Conservation (phyloP, 1,140 invertebrate species). For the Drosophila subobscura region DNA sequence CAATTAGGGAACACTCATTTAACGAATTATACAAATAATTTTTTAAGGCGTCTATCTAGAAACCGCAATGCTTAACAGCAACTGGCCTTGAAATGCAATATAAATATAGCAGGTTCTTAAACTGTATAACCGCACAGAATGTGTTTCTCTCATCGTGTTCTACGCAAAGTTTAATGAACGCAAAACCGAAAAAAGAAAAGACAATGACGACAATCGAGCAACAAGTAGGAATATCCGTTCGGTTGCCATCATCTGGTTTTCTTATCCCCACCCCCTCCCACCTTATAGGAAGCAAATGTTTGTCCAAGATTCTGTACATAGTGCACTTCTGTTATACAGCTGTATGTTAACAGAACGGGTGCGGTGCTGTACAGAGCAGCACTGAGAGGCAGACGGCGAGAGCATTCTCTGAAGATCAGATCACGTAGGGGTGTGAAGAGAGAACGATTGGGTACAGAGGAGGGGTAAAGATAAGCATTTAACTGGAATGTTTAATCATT, state of each 20-base stretch:
- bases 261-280: not conserved
- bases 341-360: not conserved
- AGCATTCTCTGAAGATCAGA: not conserved
- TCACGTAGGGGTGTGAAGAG: not conserved
- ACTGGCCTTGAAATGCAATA: conserved; percentile 34
- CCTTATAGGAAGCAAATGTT: not conserved
- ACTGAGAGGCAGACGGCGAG: not conserved
- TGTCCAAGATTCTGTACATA: conserved; percentile 2
- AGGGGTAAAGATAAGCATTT: not conserved
- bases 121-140: conserved; percentile 21
- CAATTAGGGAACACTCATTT: too few species aligned
- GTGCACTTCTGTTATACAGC: not conserved
- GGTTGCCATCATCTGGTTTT: conserved; percentile 7
- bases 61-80: not conserved
- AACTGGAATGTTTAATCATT: conserved; percentile 23
- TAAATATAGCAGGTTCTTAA: conserved; percentile 39
- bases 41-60: conserved; percentile 3
- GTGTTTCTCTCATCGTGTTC: conserved; percentile 17
- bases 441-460: not conserved
- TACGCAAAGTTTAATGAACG: conserved; percentile 54
- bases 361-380: too few species aligned
- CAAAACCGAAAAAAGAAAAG: conserved; percentile 14
- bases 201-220: conserved; percentile 14
- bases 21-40: conserved; percentile 1
- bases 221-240: conserved; percentile 32